Percentiles rank a stretch among this genome's conserved stretches.
Conservation (phyloP, 2,113 vertebrate species). For the Tinamus guttatus region DNA sequence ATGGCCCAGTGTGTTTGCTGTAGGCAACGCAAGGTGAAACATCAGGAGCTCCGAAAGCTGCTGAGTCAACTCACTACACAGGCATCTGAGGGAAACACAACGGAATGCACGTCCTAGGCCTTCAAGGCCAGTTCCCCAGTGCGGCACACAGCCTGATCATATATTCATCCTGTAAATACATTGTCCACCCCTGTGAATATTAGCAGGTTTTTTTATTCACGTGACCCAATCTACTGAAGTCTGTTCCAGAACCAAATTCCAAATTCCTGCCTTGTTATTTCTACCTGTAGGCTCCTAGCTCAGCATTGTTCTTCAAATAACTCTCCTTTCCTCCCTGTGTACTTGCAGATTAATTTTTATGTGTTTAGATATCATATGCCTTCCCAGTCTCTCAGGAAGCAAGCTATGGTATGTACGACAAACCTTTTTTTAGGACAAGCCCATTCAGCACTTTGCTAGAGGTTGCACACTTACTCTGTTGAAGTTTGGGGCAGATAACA, state of each 20-base stretch:
- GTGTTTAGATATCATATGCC: background rate
- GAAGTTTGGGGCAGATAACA: background rate
- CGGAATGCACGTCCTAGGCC: rapidly evolving
- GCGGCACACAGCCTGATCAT: background rate
- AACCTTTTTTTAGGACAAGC: background rate
- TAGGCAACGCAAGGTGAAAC: background rate
- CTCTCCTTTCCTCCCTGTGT: background rate
- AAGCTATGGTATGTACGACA: background rate
- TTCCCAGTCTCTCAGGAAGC: background rate
- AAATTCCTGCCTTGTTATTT: background rate
- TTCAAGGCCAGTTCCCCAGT: rapidly evolving
- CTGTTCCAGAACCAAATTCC: background rate
- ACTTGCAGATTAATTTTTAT: background rate
- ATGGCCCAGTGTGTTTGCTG: background rate
- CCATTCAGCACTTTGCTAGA: background rate
- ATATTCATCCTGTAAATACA: background rate
- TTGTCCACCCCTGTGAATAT: background rate
- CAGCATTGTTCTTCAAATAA: background rate
- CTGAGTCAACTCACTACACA: background rate
- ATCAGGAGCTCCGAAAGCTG: background rate
- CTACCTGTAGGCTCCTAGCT: background rate
- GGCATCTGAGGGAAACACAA: background rate
- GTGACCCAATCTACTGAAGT: background rate
- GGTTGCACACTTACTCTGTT: background rate
- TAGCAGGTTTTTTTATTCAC: background rate